Percentiles rank a stretch among this genome's conserved stretches.
Conservation (phyloP, 2,113 vertebrate genomes). For the Larimichthys crocea region DNA sequence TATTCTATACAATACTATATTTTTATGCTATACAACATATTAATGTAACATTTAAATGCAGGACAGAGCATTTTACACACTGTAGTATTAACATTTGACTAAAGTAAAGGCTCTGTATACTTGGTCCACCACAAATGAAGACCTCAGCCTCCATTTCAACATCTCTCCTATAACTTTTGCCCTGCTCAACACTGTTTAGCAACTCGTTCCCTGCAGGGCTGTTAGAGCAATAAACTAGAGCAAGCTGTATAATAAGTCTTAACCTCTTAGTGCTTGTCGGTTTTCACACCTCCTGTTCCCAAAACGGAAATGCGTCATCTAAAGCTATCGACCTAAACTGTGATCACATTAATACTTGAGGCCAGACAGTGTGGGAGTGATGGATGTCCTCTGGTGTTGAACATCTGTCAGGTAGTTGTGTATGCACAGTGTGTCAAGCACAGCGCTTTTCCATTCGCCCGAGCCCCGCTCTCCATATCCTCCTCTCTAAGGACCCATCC, state of each 20-base stretch:
- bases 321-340: conserved; percentile 66
- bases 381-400: conserved; percentile 76
- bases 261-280: conserved; percentile 58
- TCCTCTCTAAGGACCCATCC: conserved; percentile 78
- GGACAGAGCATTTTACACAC: background rate
- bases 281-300: conserved; percentile 48
- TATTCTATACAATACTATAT: background rate
- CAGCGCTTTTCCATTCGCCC: conserved; percentile 64
- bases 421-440: conserved; percentile 70
- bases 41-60: background rate
- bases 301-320: conserved; percentile 63
- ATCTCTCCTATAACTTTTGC: conserved; percentile 24
- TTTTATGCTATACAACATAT: background rate
- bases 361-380: conserved; percentile 72
- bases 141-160: background rate
- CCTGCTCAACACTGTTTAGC: conserved; percentile 45
- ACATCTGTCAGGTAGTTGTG: conserved; percentile 81
- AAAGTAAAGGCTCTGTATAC: background rate
- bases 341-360: conserved; percentile 71
- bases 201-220: conserved; percentile 47
- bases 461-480: conserved; percentile 66
- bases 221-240: conserved; percentile 58
- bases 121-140: background rate
- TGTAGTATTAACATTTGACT: background rate
- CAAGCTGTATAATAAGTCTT: conserved; percentile 52